Percentiles rank a stretch among this genome's conserved stretches.
Evolutionary conservation across 2,113 vertebrate genomes (phyloP).

Genomic region (Onychostoma macrolepis): DNA sequence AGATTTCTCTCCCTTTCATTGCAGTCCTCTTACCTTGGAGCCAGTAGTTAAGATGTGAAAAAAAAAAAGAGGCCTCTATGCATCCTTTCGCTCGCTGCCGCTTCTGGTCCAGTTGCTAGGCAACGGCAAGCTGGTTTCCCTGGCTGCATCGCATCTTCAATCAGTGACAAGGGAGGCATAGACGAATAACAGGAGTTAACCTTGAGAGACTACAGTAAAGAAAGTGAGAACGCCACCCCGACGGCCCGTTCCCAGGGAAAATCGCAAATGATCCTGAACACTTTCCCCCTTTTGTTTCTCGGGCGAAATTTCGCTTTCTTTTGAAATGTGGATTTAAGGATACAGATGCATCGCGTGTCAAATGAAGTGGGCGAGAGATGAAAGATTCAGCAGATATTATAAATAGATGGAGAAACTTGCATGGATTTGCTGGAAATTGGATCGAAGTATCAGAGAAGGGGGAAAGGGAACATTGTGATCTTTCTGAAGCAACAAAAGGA

Average conservation of each 20-base stretch:
- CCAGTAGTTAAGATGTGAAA: not conserved
- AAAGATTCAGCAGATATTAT: slow-evolving; percentile 23
- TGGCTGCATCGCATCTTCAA: slow-evolving; percentile 33
- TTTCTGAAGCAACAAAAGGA: not conserved
- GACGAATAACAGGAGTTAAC: slow-evolving; percentile 54
- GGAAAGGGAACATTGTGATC: not conserved
- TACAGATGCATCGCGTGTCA: not conserved
- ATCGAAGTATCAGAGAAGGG: not conserved
- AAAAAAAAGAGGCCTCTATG: slow-evolving; percentile 24
- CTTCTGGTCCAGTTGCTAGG: slow-evolving; percentile 67
- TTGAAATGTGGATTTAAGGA: slow-evolving; percentile 16
- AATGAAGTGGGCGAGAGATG: slow-evolving; percentile 29
- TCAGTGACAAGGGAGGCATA: slow-evolving; percentile 47
- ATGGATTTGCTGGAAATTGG: not conserved
- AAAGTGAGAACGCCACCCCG: slow-evolving; percentile 37
- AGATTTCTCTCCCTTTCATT: slow-evolving; percentile 54
- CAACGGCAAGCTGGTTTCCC: slow-evolving; percentile 66
- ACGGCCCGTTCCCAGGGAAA: slow-evolving; percentile 24
- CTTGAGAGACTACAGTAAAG: slow-evolving; percentile 55
- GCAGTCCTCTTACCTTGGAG: slow-evolving; percentile 37
- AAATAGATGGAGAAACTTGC: slow-evolving; percentile 33
- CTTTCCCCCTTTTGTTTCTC: slow-evolving; percentile 20
- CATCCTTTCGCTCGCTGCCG: slow-evolving; percentile 34
- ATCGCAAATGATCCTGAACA: slow-evolving; percentile 23
- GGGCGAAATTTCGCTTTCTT: not conserved